A percentile compares a stretch with the other conserved stretches of the same genome.
Conservation (phyloP, 1,140 invertebrate genomes). For the Drosophila pectinifera region DNA sequence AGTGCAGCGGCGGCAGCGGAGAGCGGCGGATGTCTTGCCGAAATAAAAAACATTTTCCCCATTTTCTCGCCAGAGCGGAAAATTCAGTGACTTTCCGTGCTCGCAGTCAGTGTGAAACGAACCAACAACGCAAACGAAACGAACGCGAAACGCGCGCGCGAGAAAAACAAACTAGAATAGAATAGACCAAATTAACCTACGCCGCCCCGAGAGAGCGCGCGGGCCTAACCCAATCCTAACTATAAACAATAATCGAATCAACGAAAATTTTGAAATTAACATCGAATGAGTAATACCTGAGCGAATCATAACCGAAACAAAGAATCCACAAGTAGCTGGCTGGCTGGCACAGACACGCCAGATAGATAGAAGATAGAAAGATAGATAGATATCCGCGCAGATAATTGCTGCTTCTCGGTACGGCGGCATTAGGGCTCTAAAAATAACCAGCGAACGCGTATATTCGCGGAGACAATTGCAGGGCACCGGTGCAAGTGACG, state of each 20-base stretch:
- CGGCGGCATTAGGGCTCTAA: slow-evolving; percentile 36
- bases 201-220: background rate
- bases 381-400: slow-evolving; percentile 57
- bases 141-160: slow-evolving; percentile 72
- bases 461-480: slow-evolving; percentile 46
- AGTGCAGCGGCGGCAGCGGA: slow-evolving; percentile 13
- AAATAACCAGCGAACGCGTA: slow-evolving; percentile 23
- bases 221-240: slow-evolving; percentile 36
- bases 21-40: slow-evolving; percentile 27
- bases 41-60: slow-evolving; percentile 35
- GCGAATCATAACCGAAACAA: slow-evolving; percentile 51
- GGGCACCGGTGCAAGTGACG: slow-evolving; percentile 30
- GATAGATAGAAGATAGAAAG: slow-evolving; percentile 52
- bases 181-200: slow-evolving; percentile 60
- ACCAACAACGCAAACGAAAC: slow-evolving; percentile 81
- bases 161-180: slow-evolving; percentile 46
- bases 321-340: slow-evolving; percentile 76
- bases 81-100: slow-evolving; percentile 72
- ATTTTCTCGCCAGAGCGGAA: slow-evolving; percentile 74
- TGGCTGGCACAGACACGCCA: slow-evolving; percentile 6
- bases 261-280: slow-evolving; percentile 50
- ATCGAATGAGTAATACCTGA: slow-evolving; percentile 46
- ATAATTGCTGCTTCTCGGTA: slow-evolving; percentile 48
- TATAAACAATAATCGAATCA: slow-evolving; percentile 70
- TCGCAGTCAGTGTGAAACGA: slow-evolving; percentile 74